phyloP scores from a whole-genome alignment of 2,888 invertebrate species.

The Carcina quercana region DNA sequence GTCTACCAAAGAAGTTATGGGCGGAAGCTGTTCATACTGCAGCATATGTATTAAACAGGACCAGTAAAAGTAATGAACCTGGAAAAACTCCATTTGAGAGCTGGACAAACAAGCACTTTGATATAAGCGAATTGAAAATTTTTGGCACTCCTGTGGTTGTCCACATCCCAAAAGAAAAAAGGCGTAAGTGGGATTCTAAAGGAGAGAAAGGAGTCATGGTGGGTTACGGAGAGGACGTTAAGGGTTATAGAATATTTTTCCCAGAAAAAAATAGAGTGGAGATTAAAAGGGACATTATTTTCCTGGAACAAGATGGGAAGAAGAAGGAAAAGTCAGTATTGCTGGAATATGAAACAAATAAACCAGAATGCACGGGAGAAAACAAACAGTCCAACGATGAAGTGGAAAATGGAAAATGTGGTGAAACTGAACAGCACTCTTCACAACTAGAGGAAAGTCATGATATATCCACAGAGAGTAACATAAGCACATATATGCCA shows the following conservation, averaged over 20 bases:
- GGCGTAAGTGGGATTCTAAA: constrained; percentile 19
- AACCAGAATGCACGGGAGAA: no score
- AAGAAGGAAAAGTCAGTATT: no score
- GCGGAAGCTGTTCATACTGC: constrained; percentile 12
- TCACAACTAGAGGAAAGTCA: no score
- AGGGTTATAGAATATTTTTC: constrained; percentile 2
- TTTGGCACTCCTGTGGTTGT: constrained; percentile 4
- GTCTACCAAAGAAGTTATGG: constrained; percentile 9
- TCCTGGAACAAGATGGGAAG: no score
- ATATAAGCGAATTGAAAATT: neutral
- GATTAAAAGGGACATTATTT: constrained; percentile 1
- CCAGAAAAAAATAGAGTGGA: neutral
- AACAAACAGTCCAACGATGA: no score
- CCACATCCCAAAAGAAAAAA: constrained; percentile 13
- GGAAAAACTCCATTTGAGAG: neutral
- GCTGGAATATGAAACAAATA: no score
- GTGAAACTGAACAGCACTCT: no score
- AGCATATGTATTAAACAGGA: constrained; percentile 3
- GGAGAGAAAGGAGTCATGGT: constrained; percentile 18
- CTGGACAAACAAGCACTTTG: neutral
- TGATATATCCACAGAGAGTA: neutral
- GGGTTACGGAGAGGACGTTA: constrained; percentile 11
- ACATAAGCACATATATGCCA: no score
- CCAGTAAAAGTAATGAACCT: neutral
- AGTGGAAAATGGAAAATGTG: no score